Conservation (phyloP, 2,888 invertebrate genomes). For the Gonocerus acuteangulatus region DNA sequence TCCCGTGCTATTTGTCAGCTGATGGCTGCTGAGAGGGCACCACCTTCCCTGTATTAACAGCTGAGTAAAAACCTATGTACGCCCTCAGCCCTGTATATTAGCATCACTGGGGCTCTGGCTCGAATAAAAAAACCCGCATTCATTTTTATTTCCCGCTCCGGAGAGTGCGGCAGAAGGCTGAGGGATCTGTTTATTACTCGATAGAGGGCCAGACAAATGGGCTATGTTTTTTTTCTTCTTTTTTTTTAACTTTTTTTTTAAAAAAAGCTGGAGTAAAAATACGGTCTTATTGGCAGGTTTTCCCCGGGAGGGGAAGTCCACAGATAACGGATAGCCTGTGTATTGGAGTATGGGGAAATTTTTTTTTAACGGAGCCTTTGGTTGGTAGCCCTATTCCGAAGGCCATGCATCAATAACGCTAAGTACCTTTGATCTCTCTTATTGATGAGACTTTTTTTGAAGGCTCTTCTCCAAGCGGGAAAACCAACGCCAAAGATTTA, state of each 20-base stretch:
- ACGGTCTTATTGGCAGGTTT: conserved; percentile 28
- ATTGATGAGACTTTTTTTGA: conserved; percentile 16
- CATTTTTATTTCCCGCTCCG: conserved; percentile 20
- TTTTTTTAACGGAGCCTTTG: not conserved
- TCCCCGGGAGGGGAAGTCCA: conserved; percentile 3
- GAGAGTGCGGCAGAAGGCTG: not conserved
- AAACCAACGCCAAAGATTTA: no score
- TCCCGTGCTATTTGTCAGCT: not conserved
- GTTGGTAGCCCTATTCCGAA: not conserved
- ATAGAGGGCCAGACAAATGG: conserved; percentile 26
- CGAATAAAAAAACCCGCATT: conserved; percentile 25
- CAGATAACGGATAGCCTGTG: conserved; percentile 22
- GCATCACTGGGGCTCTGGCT: not conserved
- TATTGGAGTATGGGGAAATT: conserved; percentile 7
- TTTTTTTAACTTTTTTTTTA: conserved; percentile 2
- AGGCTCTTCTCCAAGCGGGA: not conserved
- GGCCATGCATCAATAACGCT: conserved; percentile 20
- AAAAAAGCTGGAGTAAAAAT: conserved; percentile 13
- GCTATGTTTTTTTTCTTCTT: conserved; percentile 6
- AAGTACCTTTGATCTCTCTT: conserved; percentile 25
- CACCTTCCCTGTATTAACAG: conserved; percentile 15
- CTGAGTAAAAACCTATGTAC: conserved; percentile 26
- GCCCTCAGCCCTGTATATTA: conserved; percentile 11
- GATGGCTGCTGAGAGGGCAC: not conserved
- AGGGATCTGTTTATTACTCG: conserved; percentile 24